Conservation (phyloP, 1,140 invertebrate species). For the Aphis gossypii region DNA sequence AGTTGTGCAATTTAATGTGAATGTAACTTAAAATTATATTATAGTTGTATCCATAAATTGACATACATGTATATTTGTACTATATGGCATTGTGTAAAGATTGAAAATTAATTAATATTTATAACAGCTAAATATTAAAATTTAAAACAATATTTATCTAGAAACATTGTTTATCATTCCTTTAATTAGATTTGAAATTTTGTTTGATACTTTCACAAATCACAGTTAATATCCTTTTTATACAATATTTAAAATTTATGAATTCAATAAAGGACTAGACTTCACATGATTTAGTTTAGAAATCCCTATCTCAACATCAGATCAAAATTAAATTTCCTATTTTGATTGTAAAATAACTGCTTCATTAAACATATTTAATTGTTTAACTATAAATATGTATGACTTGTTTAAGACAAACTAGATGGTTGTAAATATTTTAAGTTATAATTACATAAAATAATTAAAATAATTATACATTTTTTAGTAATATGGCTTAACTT, state of each 20-base stretch:
- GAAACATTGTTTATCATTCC: background rate
- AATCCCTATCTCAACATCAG: background rate
- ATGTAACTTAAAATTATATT: background rate
- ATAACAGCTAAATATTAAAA: background rate
- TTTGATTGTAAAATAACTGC: too few species aligned
- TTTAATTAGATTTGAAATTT: background rate
- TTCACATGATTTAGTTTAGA: background rate
- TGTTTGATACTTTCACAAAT: background rate
- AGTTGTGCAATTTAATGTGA: background rate
- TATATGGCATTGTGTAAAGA: background rate
- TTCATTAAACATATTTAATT: too few species aligned
- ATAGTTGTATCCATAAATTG: too few species aligned
- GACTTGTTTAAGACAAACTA: too few species aligned
- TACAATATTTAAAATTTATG: background rate
- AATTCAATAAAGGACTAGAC: background rate
- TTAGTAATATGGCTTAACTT: background rate
- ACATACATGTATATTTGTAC: background rate
- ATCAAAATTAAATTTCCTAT: background rate
- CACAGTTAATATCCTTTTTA: background rate
- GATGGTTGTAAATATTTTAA: too few species aligned
- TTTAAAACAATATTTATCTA: background rate
- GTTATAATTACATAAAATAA: background rate
- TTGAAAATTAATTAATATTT: background rate
- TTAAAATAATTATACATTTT: background rate
- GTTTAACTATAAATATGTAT: too few species aligned